Conservation (phyloP, 1,140 invertebrate genomes). For the Caenorhabditis remanei region DNA sequence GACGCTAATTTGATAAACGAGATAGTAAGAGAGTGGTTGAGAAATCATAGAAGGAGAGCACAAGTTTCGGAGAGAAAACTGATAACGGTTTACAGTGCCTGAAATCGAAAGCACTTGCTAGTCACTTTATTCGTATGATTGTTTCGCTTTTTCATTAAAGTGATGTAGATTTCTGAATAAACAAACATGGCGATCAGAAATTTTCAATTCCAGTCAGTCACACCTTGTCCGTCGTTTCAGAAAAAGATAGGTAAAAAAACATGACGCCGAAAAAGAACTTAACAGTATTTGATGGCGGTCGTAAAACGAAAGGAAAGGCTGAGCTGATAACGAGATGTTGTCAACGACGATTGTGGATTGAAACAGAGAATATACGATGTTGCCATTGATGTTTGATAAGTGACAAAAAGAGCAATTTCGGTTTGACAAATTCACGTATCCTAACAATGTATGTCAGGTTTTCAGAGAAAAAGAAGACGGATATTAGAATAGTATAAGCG, state of each 20-base stretch:
- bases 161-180: conserved; percentile 17
- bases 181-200: conserved; percentile 15
- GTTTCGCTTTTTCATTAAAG: conserved; percentile 39
- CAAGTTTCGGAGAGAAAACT: conserved; percentile 53
- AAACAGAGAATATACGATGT: conserved; percentile 41
- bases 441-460: not conserved
- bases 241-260: conserved; percentile 5
- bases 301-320: not conserved
- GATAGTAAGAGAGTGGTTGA: conserved; percentile 32
- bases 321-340: conserved; percentile 52
- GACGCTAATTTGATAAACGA: conserved; percentile 53
- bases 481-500: too few species aligned
- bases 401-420: not conserved
- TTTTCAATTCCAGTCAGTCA: not conserved
- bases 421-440: not conserved
- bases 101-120: not conserved
- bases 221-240: conserved; percentile 19
- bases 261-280: conserved; percentile 34
- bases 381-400: conserved; percentile 51
- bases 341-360: conserved; percentile 29
- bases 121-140: conserved; percentile 14
- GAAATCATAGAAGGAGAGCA: conserved; percentile 45
- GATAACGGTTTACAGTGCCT: conserved; percentile 24
- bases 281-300: conserved; percentile 33
- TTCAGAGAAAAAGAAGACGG: too few species aligned